A percentile compares a stretch with the other conserved stretches of the same genome.
These are phyloP conservation scores for Caenorhabditis sp. DNA, from an alignment of 2,888 invertebrate species.

Conservation along the genomic window DNA sequence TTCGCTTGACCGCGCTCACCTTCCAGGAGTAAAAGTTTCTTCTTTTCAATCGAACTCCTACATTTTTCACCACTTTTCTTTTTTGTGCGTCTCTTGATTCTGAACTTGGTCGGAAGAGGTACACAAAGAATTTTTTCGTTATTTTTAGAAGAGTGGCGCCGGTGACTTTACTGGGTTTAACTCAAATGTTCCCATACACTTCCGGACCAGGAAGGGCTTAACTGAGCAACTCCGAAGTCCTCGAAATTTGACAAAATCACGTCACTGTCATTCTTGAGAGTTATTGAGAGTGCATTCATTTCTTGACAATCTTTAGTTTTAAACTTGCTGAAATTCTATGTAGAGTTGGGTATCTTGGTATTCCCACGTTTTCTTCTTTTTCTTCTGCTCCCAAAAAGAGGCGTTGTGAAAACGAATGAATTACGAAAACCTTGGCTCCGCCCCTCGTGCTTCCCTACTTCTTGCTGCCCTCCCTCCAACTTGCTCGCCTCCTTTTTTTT, in stretches of 20 bases:
- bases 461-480: neutral
- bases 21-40: slow-evolving; percentile 13
- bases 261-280: too few species aligned
- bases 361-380: neutral
- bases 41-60: slow-evolving; percentile 24
- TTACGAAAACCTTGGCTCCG: slow-evolving; percentile 7
- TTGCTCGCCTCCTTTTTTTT: slow-evolving; percentile 10
- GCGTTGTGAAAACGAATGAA: slow-evolving; percentile 22
- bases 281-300: too few species aligned
- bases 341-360: neutral
- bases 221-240: too few species aligned
- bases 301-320: too few species aligned
- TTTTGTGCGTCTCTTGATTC: slow-evolving; percentile 16
- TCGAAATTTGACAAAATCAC: too few species aligned
- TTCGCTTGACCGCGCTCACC: slow-evolving; percentile 30
- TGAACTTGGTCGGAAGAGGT: slow-evolving; percentile 32
- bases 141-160: neutral
- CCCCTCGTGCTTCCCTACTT: slow-evolving; percentile 1
- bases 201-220: too few species aligned
- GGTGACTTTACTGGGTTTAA: neutral
- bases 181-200: neutral
- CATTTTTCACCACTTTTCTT: neutral
- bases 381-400: slow-evolving; percentile 1
- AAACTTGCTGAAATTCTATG: too few species aligned
- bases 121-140: slow-evolving; percentile 23